These are phyloP conservation scores for Benitochromis conjunctus DNA, from an alignment of 2,113 vertebrate species.

Conservation along the genomic window DNA sequence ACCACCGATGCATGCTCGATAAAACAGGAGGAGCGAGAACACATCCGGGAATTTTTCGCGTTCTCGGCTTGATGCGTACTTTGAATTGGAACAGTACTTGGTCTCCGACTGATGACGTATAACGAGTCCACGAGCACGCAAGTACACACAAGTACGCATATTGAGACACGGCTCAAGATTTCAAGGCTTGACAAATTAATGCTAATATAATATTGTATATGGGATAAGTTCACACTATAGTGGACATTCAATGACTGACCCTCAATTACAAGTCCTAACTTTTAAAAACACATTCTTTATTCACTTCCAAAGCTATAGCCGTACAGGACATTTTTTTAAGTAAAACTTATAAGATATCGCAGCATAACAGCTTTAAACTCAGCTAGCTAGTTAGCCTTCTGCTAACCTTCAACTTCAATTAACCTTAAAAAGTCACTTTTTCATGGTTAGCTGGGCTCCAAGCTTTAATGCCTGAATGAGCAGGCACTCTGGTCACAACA, in stretches of 20 bases:
- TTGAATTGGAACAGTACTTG: too few relatives aligned
- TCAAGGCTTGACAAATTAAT: not conserved
- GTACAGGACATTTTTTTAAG: too few relatives aligned
- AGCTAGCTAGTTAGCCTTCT: not conserved
- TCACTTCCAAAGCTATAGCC: not conserved
- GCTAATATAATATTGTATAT: not conserved
- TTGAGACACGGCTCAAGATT: too few relatives aligned
- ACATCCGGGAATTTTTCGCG: too few relatives aligned
- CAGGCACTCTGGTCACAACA: not conserved
- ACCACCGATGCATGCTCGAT: too few relatives aligned
- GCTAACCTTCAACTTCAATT: not conserved
- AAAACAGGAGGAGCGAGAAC: too few relatives aligned
- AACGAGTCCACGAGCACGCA: too few relatives aligned
- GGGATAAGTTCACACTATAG: not conserved
- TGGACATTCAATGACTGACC: not conserved
- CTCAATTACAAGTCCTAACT: not conserved
- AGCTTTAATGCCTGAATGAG: not conserved
- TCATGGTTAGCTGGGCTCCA: not conserved
- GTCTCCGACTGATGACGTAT: too few relatives aligned
- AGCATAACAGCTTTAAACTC: not conserved
- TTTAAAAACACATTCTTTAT: not conserved
- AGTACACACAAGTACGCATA: too few relatives aligned
- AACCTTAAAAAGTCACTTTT: not conserved
- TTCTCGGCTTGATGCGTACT: too few relatives aligned
- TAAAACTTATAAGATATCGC: not conserved